Evolutionary conservation across 2,888 invertebrate genomes (phyloP).

Genomic region (Orthosia incerta): DNA sequence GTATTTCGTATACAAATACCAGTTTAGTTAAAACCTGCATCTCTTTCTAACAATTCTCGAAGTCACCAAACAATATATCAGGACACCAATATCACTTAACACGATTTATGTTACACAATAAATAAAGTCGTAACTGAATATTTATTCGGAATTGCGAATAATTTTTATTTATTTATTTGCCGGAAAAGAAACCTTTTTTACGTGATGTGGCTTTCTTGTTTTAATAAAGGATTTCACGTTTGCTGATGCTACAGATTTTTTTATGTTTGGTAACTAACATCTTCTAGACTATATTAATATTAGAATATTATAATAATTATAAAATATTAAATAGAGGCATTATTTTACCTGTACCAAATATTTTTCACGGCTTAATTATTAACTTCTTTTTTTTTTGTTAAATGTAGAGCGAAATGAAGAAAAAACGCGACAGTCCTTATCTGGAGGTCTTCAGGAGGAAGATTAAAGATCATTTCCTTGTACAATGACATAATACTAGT

Average conservation of each 20-base stretch:
- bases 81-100: constrained; percentile 51
- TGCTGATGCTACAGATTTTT: not conserved
- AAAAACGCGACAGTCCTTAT: no score
- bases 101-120: constrained; percentile 58
- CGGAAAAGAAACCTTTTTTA: constrained; percentile 36
- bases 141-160: constrained; percentile 47
- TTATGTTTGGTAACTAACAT: not conserved
- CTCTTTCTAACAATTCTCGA: not conserved
- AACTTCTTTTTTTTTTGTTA: no score
- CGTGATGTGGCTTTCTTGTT: constrained; percentile 26
- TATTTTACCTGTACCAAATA: no score
- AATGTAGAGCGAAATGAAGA: no score
- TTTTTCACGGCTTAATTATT: no score
- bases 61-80: constrained; percentile 23
- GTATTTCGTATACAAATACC: not conserved
- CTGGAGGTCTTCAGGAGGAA: no score
- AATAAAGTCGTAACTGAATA: constrained; percentile 53
- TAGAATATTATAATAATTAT: no score
- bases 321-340: no score
- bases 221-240: constrained; percentile 7
- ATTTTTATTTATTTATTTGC: constrained; percentile 57
- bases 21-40: not conserved
- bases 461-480: no score
- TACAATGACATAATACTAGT: no score
- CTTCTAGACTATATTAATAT: no score